Conservation (phyloP, 2,113 vertebrate species). For the Eleginops maclovinus region DNA sequence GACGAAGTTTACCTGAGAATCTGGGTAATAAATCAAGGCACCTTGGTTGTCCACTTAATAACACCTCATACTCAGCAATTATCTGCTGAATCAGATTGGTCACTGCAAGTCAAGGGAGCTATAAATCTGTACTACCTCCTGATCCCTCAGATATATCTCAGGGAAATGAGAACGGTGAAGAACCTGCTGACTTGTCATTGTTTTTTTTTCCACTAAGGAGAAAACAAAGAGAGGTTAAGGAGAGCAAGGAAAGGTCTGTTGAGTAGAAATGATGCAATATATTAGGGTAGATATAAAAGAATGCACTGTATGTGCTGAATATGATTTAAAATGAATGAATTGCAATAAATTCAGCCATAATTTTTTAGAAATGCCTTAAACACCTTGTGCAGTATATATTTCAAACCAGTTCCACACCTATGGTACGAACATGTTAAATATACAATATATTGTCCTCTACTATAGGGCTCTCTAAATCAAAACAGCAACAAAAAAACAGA, state of each 20-base stretch:
- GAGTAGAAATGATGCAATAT: neutral
- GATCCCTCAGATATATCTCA: conserved; percentile 50
- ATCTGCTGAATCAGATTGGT: conserved; percentile 72
- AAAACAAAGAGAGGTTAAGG: neutral
- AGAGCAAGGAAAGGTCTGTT: neutral
- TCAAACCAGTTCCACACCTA: conserved; percentile 17
- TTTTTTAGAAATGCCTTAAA: neutral
- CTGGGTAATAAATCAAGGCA: conserved; percentile 67
- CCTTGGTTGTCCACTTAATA: conserved; percentile 63
- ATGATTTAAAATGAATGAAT: neutral
- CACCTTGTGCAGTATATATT: conserved; percentile 13
- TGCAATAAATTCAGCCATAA: neutral
- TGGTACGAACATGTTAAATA: no score
- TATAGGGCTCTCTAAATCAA: no score
- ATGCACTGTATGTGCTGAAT: neutral
- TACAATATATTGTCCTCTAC: no score
- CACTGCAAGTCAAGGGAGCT: conserved; percentile 48
- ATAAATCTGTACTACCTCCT: conserved; percentile 67
- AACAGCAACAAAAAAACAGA: no score
- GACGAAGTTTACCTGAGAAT: conserved; percentile 64
- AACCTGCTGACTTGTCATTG: conserved; percentile 49
- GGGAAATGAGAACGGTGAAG: conserved; percentile 29
- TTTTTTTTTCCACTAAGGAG: neutral
- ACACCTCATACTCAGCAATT: conserved; percentile 64
- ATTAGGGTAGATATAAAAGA: neutral